Conservation (phyloP, 2,113 vertebrate genomes). For the Sylvilagus bachmani region DNA sequence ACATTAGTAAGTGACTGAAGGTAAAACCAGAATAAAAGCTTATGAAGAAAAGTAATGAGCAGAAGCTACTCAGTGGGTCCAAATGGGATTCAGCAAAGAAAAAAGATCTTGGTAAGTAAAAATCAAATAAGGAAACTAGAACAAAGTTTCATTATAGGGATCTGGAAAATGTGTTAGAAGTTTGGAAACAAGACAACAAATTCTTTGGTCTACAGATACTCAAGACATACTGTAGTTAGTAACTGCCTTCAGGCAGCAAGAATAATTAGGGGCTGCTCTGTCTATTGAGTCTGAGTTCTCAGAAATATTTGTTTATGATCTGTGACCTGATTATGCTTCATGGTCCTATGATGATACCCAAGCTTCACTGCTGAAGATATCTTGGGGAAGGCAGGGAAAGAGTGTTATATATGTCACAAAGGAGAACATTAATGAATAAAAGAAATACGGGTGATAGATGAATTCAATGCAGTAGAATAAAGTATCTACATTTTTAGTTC, state of each 20-base stretch:
- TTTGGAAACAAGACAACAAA: background rate
- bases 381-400: background rate
- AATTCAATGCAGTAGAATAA: slow-evolving; percentile 21
- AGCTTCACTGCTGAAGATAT: background rate
- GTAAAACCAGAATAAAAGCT: background rate
- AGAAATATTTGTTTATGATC: background rate
- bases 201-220: background rate
- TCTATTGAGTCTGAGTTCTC: background rate
- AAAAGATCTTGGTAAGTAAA: background rate
- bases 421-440: background rate
- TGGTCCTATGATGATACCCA: background rate
- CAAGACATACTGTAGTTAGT: background rate
- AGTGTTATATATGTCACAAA: background rate
- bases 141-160: background rate
- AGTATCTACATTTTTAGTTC: slow-evolving; percentile 47
- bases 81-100: background rate
- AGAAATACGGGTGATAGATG: background rate
- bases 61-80: background rate
- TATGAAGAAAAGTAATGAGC: background rate
- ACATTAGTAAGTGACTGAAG: background rate
- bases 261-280: background rate
- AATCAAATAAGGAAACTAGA: background rate
- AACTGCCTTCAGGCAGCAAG: background rate
- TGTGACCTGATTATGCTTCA: background rate
- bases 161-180: background rate